A percentile compares a stretch with the other conserved stretches of the same genome.
phyloP scores from a whole-genome alignment of 2,888 invertebrate species.

The Philonicus albiceps region DNA sequence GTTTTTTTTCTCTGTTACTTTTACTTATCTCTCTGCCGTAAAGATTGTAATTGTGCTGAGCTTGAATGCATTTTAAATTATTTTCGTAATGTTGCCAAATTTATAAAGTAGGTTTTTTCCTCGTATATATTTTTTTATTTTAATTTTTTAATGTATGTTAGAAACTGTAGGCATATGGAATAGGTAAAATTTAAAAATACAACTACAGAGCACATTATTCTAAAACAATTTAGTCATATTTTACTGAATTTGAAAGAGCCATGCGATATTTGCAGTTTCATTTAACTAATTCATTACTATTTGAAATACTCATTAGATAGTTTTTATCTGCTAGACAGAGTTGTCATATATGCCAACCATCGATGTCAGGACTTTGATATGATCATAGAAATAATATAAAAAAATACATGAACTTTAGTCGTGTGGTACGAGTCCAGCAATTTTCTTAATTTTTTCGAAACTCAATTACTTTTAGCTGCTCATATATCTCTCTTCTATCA shows the following conservation, averaged over 20 bases:
- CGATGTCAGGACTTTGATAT: neutral
- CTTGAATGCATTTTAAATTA: neutral
- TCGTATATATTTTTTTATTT: no score
- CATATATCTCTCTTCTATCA: neutral
- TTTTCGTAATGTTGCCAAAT: neutral
- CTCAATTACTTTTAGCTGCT: neutral
- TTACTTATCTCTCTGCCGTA: neutral
- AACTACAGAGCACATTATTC: no score
- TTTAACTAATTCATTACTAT: neutral
- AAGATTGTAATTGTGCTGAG: neutral
- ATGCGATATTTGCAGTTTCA: neutral
- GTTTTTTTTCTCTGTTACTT: neutral
- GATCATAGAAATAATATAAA: neutral
- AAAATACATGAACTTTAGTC: neutral
- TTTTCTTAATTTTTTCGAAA: neutral
- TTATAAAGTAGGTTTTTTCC: no score
- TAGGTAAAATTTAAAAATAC: no score
- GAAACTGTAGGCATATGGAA: no score
- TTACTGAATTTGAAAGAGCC: no score
- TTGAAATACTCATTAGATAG: neutral
- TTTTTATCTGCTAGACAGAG: neutral
- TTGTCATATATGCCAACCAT: neutral
- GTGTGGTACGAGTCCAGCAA: neutral
- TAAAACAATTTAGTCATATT: no score
- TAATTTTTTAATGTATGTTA: no score